A percentile compares a stretch with the other conserved stretches of the same genome.
Conservation (phyloP, 2,113 vertebrate genomes). For the Tylochromis polylepis region DNA sequence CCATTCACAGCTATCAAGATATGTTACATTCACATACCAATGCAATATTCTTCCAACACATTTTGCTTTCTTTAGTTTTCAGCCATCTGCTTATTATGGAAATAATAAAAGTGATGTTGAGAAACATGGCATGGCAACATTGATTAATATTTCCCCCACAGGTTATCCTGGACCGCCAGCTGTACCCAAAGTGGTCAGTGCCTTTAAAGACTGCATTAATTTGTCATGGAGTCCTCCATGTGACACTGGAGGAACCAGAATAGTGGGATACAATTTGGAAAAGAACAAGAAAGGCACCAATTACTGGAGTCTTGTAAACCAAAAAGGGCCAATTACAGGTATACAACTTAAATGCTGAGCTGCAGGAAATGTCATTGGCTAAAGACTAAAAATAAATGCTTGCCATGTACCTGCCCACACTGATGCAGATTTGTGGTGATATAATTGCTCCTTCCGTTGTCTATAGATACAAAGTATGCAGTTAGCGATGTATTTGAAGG, state of each 20-base stretch:
- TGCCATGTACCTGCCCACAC: neutral
- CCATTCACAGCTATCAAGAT: neutral
- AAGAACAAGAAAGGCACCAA: slow-evolving; percentile 84
- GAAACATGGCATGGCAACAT: neutral
- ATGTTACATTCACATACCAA: too few species aligned
- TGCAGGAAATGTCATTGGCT: neutral
- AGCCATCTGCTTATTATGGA: neutral
- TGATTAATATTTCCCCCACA: slow-evolving; percentile 24
- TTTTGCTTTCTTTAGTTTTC: neutral
- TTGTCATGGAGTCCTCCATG: slow-evolving; percentile 78
- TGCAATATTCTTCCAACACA: neutral
- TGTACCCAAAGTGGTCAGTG: slow-evolving; percentile 74
- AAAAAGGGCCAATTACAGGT: slow-evolving; percentile 74
- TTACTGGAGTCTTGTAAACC: slow-evolving; percentile 79
- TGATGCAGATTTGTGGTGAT: neutral
- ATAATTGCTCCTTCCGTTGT: neutral
- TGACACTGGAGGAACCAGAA: slow-evolving; percentile 73
- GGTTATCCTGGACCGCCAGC: slow-evolving; percentile 78
- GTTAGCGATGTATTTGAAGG: slow-evolving; percentile 78
- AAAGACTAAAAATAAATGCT: neutral
- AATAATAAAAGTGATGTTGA: neutral
- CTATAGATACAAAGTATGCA: slow-evolving; percentile 75
- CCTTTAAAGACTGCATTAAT: slow-evolving; percentile 75
- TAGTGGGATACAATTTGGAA: slow-evolving; percentile 83
- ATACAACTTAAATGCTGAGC: neutral